Percentiles rank a stretch among this genome's conserved stretches.
These are phyloP conservation scores for Dendrophyllia cribrosa DNA, from an alignment of 64 coral and sea anemone genomes.

Conservation along the genomic window DNA sequence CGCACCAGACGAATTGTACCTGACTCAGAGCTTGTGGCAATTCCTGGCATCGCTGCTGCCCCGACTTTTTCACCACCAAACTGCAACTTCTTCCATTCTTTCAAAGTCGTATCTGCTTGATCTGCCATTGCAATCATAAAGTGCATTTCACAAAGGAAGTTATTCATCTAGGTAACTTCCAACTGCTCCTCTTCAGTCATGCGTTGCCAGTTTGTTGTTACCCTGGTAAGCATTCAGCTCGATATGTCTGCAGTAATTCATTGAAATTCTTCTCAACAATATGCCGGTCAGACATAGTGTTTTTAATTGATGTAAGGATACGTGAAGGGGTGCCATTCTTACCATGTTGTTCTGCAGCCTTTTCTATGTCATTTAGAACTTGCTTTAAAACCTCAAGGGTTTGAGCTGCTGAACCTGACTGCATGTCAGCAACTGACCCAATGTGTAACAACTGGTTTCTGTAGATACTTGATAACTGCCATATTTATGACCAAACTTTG, in stretches of 20 bases:
- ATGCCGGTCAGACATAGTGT: slow-evolving; percentile 26
- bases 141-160: slow-evolving; percentile 61
- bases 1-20: slow-evolving; percentile 45
- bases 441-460: slow-evolving; percentile 38
- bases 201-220: slow-evolving; percentile 9
- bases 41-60: slow-evolving; percentile 36
- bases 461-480: slow-evolving; percentile 59
- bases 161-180: slow-evolving; percentile 58
- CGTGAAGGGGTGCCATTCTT: slow-evolving; percentile 30
- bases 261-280: slow-evolving; percentile 65
- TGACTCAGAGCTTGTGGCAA: slow-evolving; percentile 49
- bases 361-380: slow-evolving; percentile 58
- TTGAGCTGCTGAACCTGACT: slow-evolving; percentile 37
- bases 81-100: slow-evolving; percentile 64
- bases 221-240: slow-evolving; percentile 61
- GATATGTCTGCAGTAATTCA: slow-evolving; percentile 42
- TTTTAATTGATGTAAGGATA: slow-evolving; percentile 49
- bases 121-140: slow-evolving; percentile 62
- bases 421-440: slow-evolving; percentile 47
- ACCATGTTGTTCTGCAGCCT: slow-evolving; percentile 45
- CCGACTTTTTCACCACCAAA: slow-evolving; percentile 51
- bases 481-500: slow-evolving; percentile 56
- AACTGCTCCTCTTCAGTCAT: slow-evolving; percentile 37
- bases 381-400: slow-evolving; percentile 60
- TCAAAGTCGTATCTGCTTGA: slow-evolving; percentile 51